These are phyloP conservation scores for Brenthis daphne DNA, from an alignment of 2,888 invertebrate genomes.

Conservation along the genomic window DNA sequence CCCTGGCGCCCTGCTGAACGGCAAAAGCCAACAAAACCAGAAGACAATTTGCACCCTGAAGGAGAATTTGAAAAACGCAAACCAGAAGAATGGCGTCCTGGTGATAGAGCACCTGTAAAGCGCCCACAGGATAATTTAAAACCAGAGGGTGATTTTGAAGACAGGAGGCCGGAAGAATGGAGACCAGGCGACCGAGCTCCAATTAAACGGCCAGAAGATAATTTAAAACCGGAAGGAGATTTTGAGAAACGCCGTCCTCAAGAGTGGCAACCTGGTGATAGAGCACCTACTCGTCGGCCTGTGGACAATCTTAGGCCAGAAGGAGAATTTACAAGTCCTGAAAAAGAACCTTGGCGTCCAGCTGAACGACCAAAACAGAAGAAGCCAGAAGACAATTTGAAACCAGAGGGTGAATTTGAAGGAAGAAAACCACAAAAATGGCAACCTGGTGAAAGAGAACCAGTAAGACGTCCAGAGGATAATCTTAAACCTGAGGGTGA, in stretches of 20 bases:
- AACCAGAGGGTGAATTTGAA: slow-evolving; percentile 80
- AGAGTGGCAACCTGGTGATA: slow-evolving; percentile 63
- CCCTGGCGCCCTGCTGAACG: slow-evolving; percentile 72
- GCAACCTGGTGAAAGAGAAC: slow-evolving; percentile 69
- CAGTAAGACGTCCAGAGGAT: slow-evolving; percentile 65
- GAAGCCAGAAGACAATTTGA: slow-evolving; percentile 67
- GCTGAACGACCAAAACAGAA: slow-evolving; percentile 65
- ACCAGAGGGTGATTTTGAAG: slow-evolving; percentile 75
- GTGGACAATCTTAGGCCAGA: slow-evolving; percentile 79
- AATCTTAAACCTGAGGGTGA: slow-evolving; percentile 78
- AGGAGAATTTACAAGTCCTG: slow-evolving; percentile 79
- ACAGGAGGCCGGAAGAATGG: slow-evolving; percentile 65
- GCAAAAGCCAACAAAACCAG: slow-evolving; percentile 74
- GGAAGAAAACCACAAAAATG: slow-evolving; percentile 64
- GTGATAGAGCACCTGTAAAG: slow-evolving; percentile 71
- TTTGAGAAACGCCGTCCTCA: slow-evolving; percentile 61
- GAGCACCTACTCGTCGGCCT: slow-evolving; percentile 60
- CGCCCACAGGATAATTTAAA: slow-evolving; percentile 76
- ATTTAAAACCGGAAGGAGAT: slow-evolving; percentile 53
- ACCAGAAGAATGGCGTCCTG: slow-evolving; percentile 67
- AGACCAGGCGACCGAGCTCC: slow-evolving; percentile 59
- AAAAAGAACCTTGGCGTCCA: slow-evolving; percentile 76
- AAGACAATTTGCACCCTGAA: slow-evolving; percentile 80
- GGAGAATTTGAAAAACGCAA: slow-evolving; percentile 73
- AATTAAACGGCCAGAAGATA: slow-evolving; percentile 71